phyloP scores from a whole-genome alignment of 2,113 vertebrate species.

The Ptyas mucosa region DNA sequence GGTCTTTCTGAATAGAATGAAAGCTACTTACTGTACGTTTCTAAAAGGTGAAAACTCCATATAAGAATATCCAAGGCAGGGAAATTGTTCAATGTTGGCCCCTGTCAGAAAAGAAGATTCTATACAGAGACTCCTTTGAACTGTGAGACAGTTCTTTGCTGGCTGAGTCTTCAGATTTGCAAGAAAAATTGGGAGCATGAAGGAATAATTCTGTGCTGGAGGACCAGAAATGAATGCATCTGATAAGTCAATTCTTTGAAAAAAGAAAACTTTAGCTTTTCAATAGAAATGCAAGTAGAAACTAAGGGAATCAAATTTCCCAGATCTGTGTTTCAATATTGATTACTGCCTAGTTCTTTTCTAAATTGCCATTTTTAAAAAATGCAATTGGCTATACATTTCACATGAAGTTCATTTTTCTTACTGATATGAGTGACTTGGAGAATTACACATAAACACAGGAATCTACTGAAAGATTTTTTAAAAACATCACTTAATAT shows the following conservation, averaged over 20 bases:
- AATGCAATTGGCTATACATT: background rate
- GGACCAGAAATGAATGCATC: background rate
- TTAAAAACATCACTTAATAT: background rate
- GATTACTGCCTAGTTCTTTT: background rate
- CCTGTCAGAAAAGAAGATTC: background rate
- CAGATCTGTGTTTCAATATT: background rate
- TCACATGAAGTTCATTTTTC: background rate
- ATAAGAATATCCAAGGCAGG: background rate
- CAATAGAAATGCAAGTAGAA: background rate
- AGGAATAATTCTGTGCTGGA: background rate
- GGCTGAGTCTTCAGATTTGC: background rate
- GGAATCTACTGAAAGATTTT: background rate
- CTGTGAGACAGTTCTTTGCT: background rate
- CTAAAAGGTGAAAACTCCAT: background rate
- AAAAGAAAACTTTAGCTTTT: background rate
- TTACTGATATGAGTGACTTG: background rate
- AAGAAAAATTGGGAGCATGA: too few relatives aligned
- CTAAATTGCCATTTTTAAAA: background rate
- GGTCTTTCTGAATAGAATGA: background rate
- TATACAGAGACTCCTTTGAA: too few relatives aligned
- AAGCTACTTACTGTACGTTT: background rate
- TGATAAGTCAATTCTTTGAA: background rate
- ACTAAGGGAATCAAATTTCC: background rate
- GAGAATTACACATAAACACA: background rate
- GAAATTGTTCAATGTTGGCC: background rate